Evolutionary conservation across 2,113 vertebrate species (phyloP).

Genomic region (Malurus melanocephalus): DNA sequence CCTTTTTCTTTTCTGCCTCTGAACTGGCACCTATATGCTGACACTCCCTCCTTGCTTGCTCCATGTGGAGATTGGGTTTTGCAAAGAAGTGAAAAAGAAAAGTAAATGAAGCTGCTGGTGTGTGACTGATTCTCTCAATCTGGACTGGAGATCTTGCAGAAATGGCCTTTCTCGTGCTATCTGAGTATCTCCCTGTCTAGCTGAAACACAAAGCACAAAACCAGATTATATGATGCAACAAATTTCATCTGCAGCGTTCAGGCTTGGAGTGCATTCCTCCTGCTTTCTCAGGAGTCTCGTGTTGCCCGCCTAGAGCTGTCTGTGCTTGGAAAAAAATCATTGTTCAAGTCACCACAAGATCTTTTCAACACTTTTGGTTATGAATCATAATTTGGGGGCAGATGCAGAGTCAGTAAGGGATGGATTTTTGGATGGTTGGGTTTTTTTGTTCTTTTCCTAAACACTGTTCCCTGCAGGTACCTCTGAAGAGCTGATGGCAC

Average conservation of each 20-base stretch:
- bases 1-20: neutral
- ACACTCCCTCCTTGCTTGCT: neutral
- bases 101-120: neutral
- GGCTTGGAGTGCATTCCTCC: neutral
- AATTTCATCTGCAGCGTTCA: neutral
- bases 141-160: neutral
- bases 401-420: neutral
- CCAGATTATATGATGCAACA: neutral
- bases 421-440: neutral
- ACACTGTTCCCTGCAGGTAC: neutral
- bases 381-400: neutral
- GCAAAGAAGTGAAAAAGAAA: neutral
- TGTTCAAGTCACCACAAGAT: neutral
- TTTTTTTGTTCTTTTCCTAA: neutral
- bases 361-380: neutral
- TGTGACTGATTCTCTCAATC: neutral
- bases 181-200: neutral
- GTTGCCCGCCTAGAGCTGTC: neutral
- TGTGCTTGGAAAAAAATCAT: neutral
- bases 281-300: slow-evolving; percentile 12
- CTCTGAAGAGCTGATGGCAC: neutral
- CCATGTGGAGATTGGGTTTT: neutral
- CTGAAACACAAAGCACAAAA: slow-evolving; percentile 3
- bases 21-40: neutral
- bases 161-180: neutral